Conservation (phyloP, 2,113 vertebrate species). For the Sinocyclocheilus anophthalmus region DNA sequence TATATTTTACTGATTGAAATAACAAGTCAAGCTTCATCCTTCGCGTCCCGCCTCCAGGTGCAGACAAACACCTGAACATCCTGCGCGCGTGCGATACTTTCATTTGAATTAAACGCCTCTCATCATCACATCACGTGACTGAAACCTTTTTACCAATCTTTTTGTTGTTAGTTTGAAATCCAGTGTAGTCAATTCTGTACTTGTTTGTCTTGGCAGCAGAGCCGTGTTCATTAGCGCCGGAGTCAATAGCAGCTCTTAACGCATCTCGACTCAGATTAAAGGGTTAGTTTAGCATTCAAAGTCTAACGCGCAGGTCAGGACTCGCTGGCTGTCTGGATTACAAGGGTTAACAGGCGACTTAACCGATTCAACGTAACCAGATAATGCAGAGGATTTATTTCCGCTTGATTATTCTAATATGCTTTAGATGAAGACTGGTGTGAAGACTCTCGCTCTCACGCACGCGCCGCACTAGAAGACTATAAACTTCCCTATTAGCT, state of each 20-base stretch:
- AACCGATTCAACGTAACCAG: constrained; percentile 54
- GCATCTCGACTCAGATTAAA: constrained; percentile 23
- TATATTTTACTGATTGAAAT: neutral
- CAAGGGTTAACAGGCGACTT: constrained; percentile 54
- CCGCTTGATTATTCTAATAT: constrained; percentile 51
- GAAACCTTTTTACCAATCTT: neutral
- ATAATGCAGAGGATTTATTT: constrained; percentile 48
- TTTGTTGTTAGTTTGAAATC: neutral
- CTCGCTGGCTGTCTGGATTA: constrained; percentile 4
- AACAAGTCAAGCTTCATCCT: neutral
- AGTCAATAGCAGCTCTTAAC: constrained; percentile 29
- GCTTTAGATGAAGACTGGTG: constrained; percentile 26
- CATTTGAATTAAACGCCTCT: neutral
- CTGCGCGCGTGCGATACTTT: neutral
- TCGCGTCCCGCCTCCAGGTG: constrained; percentile 1
- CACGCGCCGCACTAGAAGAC: constrained; percentile 64
- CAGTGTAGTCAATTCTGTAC: neutral
- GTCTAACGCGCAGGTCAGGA: constrained; percentile 36
- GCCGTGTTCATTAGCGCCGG: neutral
- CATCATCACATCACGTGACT: neutral
- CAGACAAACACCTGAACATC: neutral
- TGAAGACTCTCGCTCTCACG: constrained; percentile 43
- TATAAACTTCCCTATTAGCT: constrained; percentile 80
- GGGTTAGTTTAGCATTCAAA: constrained; percentile 28
- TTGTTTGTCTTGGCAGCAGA: constrained; percentile 8